Base-by-base conservation (phyloP, 2,797 vertebrate species). In the Pseudochaenichthys georgianus region DNA sequence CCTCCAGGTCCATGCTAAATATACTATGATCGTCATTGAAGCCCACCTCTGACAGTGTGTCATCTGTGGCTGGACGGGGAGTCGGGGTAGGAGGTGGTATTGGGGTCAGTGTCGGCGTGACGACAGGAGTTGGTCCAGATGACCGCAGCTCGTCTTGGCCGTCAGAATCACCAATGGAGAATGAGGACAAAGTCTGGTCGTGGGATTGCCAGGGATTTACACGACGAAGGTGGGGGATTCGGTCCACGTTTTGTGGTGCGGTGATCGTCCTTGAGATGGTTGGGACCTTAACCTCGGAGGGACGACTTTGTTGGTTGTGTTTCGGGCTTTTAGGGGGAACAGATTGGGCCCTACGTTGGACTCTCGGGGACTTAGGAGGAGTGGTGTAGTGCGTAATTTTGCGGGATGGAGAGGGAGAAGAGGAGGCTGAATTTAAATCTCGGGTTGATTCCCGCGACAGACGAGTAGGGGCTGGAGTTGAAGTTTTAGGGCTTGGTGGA, bases 101-200 rank as follows among this genome's bases (percentile, higher is more conserved):
- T 1, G 82, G 83, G 13, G 84, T 84, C 4, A 54, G 45, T 6
- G 64, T 62, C 6, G 85, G 80, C 0, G 85, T 88, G 54, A 86
- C 70, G 17, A 81, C 68, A 19, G 91, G 89, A 64, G 82, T 88
- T 12, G 78, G 63, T 31, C 55, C 82, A 21, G 71, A 58, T 61
- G 90, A 90, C 57, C 52, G 78, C 75, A 86, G 94, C 17, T 93
- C 93, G 59, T 80, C 88, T 8, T 73, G 53, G 48, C 64, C 82
- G 19, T 85, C 69, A 8, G 92, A 77, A 28, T 92, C 85, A 21
- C 93, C 92, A 51, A 98, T 93, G 80, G 94, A 95, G 87, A 98
- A 95, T n/a, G 97, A 96, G n/a, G 96, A 96, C 0, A 95, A 95
- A 0, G 95, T 96, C 91, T 98, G 97, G 52, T 97, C 92, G 2